A percentile compares a stretch with the other conserved stretches of the same genome.
phyloP scores from a whole-genome alignment of 2,113 vertebrate genomes.

The Thamnophis sirtalis region DNA sequence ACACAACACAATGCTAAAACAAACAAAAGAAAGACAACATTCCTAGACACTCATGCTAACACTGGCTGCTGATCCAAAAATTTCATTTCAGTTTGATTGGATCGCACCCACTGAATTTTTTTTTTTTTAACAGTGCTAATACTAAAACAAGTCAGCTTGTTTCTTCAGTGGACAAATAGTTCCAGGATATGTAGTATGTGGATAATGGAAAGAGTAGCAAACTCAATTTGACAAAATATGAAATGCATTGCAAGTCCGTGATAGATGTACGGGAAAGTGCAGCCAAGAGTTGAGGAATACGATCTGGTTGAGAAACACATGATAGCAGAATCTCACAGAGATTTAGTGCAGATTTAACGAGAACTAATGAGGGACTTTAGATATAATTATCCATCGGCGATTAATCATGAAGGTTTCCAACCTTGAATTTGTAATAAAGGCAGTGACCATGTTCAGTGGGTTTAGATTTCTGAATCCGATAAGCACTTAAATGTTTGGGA shows the following conservation, averaged over 20 bases:
- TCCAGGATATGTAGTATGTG: conserved; percentile 26
- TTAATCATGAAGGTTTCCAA: neutral
- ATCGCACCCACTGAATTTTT: neutral
- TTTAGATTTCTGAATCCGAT: conserved; percentile 11
- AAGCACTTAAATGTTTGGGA: neutral
- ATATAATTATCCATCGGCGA: conserved; percentile 12
- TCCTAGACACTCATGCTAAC: neutral
- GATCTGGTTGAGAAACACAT: conserved; percentile 40
- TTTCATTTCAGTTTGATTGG: neutral
- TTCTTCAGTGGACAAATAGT: conserved; percentile 42
- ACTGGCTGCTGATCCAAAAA: neutral
- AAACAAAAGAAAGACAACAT: neutral
- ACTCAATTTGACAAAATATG: conserved; percentile 35
- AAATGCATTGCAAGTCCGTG: conserved; percentile 21
- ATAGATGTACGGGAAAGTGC: conserved; percentile 34
- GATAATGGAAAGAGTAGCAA: conserved; percentile 22
- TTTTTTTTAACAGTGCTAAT: conserved; percentile 29
- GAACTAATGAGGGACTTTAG: conserved; percentile 4
- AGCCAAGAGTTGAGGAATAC: conserved; percentile 39
- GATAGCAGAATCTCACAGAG: conserved; percentile 31
- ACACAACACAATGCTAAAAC: neutral
- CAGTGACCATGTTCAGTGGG: neutral
- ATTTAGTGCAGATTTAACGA: conserved; percentile 16
- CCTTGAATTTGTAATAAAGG: conserved; percentile 9
- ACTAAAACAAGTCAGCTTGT: conserved; percentile 34